Conservation (phyloP, 2,888 invertebrate genomes). For the Phragmatobia fuliginosa region DNA sequence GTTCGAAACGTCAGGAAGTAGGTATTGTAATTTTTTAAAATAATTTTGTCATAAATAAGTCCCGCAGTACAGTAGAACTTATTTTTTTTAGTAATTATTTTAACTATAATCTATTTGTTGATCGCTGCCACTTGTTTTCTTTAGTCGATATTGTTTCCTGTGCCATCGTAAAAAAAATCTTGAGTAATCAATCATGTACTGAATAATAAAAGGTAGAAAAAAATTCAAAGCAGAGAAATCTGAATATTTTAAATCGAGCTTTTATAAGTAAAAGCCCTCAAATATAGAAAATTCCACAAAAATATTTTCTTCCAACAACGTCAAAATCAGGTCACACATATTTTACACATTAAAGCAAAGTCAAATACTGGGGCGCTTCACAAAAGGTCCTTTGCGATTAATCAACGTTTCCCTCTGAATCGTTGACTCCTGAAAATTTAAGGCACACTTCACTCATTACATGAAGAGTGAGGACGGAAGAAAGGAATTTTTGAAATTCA, state of each 20-base stretch:
- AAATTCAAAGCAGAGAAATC: neutral
- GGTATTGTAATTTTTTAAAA: too few relatives aligned
- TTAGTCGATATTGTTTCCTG: neutral
- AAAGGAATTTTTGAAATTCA: slow-evolving; percentile 54
- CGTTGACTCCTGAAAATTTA: slow-evolving; percentile 50
- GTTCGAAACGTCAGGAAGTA: too few relatives aligned
- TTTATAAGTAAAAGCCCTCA: slow-evolving; percentile 3
- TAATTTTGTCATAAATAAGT: too few relatives aligned
- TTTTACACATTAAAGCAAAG: slow-evolving; percentile 39
- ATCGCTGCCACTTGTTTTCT: too few relatives aligned
- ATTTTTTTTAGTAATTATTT: too few relatives aligned
- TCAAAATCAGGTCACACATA: slow-evolving; percentile 34
- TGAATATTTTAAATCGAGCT: slow-evolving; percentile 3
- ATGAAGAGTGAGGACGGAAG: slow-evolving; percentile 30
- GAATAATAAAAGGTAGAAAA: neutral
- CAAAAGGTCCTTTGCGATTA: slow-evolving; percentile 50
- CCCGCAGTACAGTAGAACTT: too few relatives aligned
- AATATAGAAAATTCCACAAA: slow-evolving; percentile 13
- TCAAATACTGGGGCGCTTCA: slow-evolving; percentile 42
- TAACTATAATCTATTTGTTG: neutral
- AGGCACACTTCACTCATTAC: slow-evolving; percentile 52
- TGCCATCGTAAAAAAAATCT: neutral
- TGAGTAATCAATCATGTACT: neutral
- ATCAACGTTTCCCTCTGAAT: slow-evolving; percentile 44
- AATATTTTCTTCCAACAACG: slow-evolving; percentile 28